Evolutionary conservation across 2,113 vertebrate genomes (phyloP), one percentile per base, ranked within the genome.

Genomic region (Oreochromis niloticus): DNA sequence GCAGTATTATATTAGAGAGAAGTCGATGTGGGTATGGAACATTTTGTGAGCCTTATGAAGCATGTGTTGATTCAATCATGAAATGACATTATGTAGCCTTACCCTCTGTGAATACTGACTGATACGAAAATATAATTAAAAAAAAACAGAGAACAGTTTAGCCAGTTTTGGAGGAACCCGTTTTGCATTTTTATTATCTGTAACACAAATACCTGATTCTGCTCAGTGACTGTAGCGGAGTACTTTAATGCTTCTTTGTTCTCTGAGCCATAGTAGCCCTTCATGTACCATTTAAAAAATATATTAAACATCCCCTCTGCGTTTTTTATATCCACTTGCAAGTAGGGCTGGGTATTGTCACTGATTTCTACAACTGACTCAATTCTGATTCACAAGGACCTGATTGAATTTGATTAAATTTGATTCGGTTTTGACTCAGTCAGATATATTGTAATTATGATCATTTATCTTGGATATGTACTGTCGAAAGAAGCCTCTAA

Each of bases 131-230:
- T 73, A 73, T 46, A 0, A 71, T 43, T 19, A 3, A 50, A 8
- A 16, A 10, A 17, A 9, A 36, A 12, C 1, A 27, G 1, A 22
- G 6, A 46, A 73, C 13, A 46, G 41, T 73, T 73, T 4, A 46
- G 0, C 13, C 22, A 73, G 17, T 73, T 73, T 17, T 0, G 0
- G 41, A 27, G 22, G 22, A 17, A 43, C 22, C 13, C 13, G 2
- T 27, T 43, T 73, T 73, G 0, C 13, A 43, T 24, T 43, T 0
- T 24, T 73, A 24, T 0, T 9, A 1, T 71, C 12, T 73, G 66
- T 46, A 73, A 9, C 66, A 46, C 66, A 46, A 73, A 73, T 46
- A 73, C 41, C 68, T 27, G 68, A 46, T 73, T 73, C 68, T 27
- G 5, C 17, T 73, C 41, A 46, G 13, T 9, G 0, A 73, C 66